Conservation (phyloP, 2,797 vertebrate genomes). For the Strix occidentalis region DNA sequence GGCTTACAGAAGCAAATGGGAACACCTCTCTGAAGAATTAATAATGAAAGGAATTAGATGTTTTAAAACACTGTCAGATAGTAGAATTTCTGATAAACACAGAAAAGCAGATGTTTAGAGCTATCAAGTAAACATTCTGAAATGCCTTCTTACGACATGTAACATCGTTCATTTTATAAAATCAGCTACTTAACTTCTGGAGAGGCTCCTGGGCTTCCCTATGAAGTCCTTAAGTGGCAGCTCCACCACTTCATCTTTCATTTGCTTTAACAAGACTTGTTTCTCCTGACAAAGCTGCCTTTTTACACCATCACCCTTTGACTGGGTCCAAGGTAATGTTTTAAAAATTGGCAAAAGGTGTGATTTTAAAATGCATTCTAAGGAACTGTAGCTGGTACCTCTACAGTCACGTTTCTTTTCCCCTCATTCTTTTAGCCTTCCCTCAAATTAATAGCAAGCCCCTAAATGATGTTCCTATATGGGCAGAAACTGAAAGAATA, state of each 20-base stretch:
- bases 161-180: slow-evolving; percentile 10
- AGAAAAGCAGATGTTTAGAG: neutral
- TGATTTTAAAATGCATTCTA: neutral
- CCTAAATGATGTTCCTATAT: neutral
- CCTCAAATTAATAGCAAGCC: neutral
- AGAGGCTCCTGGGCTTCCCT: slow-evolving; percentile 22
- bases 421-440: neutral
- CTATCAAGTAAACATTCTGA: neutral
- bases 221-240: slow-evolving; percentile 6
- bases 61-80: neutral
- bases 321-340: neutral
- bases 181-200: slow-evolving; percentile 44
- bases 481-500: neutral
- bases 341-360: neutral
- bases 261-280: neutral
- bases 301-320: neutral
- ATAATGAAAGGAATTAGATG: neutral
- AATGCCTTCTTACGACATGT: neutral
- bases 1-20: neutral
- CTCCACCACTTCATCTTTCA: neutral
- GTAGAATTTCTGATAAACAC: neutral
- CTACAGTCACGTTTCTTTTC: neutral
- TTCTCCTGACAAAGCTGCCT: neutral
- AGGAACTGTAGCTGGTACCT: neutral
- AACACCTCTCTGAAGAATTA: slow-evolving; percentile 6